phyloP scores from a whole-genome alignment of 2,888 invertebrate genomes.

The Pristionchus japonicus region DNA sequence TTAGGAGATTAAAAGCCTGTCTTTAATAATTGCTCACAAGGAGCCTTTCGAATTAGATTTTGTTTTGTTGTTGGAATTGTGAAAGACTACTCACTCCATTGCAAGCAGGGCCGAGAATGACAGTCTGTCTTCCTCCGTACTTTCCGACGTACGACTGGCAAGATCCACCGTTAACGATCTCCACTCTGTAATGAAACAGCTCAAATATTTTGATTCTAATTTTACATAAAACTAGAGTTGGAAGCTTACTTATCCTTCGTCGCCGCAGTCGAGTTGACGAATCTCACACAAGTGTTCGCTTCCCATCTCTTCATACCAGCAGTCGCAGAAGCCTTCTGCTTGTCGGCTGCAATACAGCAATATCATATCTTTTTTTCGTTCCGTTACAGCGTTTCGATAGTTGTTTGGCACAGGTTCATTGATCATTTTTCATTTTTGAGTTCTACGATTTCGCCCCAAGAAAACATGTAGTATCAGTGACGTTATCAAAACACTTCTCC shows the following conservation, averaged over 20 bases:
- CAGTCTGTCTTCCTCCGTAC: constrained; percentile 40
- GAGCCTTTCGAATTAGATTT: neutral
- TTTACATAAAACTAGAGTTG: neutral
- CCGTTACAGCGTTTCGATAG: neutral
- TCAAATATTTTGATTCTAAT: neutral
- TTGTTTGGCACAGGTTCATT: neutral
- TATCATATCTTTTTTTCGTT: no score
- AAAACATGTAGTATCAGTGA: neutral
- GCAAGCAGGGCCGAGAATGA: constrained; percentile 44
- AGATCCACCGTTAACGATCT: constrained; percentile 33
- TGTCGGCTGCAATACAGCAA: neutral
- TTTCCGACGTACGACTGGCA: constrained; percentile 43
- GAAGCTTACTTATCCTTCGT: neutral
- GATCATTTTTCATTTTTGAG: neutral
- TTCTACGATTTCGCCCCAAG: neutral
- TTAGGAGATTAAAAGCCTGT: no score
- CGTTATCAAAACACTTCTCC: neutral
- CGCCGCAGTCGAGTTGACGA: neutral
- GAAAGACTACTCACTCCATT: constrained; percentile 22
- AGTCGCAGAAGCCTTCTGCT: constrained; percentile 16
- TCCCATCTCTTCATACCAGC: constrained; percentile 46
- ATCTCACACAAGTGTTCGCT: constrained; percentile 34
- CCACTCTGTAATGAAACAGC: neutral
- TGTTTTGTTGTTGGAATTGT: neutral
- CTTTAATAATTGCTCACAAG: no score